Conservation (phyloP, 2,888 invertebrate species). For the Girardia tigrina region DNA sequence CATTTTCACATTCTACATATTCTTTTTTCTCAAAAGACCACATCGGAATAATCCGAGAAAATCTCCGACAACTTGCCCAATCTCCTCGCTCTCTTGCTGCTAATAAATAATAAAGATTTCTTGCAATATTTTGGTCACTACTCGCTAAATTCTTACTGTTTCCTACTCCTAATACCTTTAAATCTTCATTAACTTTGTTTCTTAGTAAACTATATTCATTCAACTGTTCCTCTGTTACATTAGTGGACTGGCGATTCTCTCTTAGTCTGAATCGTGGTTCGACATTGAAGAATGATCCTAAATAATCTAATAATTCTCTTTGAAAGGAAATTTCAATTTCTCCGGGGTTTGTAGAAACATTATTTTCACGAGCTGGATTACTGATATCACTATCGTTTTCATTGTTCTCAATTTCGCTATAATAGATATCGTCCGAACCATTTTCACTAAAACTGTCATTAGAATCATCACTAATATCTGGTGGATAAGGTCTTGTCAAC, state of each 20-base stretch:
- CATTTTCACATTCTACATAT: background rate
- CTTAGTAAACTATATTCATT: background rate
- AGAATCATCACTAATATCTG: background rate
- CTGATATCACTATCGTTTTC: conserved; percentile 19
- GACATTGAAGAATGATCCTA: conserved; percentile 6
- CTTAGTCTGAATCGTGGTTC: background rate
- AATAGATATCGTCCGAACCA: background rate
- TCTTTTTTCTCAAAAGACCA: conserved; percentile 8
- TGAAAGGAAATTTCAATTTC: conserved; percentile 12
- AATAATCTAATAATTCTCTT: background rate
- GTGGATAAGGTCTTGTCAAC: background rate
- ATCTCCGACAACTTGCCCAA: background rate
- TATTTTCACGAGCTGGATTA: background rate
- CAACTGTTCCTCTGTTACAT: conserved; percentile 9
- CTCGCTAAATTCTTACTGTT: conserved; percentile 6
- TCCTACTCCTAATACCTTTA: background rate
- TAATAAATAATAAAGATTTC: conserved; percentile 10
- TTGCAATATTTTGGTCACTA: background rate
- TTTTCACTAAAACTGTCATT: background rate
- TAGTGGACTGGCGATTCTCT: background rate
- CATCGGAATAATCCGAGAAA: background rate
- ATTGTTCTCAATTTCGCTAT: conserved; percentile 5
- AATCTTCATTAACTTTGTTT: background rate
- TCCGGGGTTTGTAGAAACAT: background rate
- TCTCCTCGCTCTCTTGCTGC: background rate